A percentile compares a stretch with the other conserved stretches of the same genome.
Evolutionary conservation across 2,113 vertebrate genomes (phyloP).

Genomic region (Tachysurus fulvidraco): DNA sequence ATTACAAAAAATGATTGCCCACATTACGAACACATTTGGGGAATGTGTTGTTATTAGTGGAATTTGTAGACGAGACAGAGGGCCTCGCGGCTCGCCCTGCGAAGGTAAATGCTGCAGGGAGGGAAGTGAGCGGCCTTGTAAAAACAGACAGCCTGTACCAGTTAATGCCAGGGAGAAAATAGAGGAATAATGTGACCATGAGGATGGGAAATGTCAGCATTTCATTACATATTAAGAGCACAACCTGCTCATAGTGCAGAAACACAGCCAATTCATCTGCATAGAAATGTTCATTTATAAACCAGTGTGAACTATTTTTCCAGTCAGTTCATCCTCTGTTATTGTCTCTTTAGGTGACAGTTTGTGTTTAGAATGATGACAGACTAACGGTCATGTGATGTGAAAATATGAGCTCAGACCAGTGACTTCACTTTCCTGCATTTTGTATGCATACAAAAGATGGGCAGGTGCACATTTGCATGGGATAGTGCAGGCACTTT

Average conservation of each 20-base stretch:
- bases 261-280: neutral
- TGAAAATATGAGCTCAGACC: conserved; percentile 22
- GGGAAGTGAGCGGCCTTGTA: conserved; percentile 50
- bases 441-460: conserved; percentile 18
- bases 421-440: conserved; percentile 5
- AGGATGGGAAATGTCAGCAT: conserved; percentile 3
- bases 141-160: conserved; percentile 28
- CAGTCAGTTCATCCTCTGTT: neutral
- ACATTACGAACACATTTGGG: conserved; percentile 84
- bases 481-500: conserved; percentile 10
- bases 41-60: conserved; percentile 81
- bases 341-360: conserved; percentile 43
- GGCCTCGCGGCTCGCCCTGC: conserved; percentile 70
- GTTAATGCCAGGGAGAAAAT: conserved; percentile 38
- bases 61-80: conserved; percentile 78
- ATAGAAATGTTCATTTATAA: conserved; percentile 25
- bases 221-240: conserved; percentile 24
- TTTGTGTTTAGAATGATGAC: conserved; percentile 10
- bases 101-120: conserved; percentile 68
- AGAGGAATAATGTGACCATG: conserved; percentile 13
- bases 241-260: neutral
- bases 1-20: conserved; percentile 83
- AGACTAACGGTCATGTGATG: conserved; percentile 12
- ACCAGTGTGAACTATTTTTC: neutral
- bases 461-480: conserved; percentile 35